These are phyloP conservation scores for Prosapia bicincta DNA, from an alignment of 2,888 invertebrate genomes.

Conservation along the genomic window DNA sequence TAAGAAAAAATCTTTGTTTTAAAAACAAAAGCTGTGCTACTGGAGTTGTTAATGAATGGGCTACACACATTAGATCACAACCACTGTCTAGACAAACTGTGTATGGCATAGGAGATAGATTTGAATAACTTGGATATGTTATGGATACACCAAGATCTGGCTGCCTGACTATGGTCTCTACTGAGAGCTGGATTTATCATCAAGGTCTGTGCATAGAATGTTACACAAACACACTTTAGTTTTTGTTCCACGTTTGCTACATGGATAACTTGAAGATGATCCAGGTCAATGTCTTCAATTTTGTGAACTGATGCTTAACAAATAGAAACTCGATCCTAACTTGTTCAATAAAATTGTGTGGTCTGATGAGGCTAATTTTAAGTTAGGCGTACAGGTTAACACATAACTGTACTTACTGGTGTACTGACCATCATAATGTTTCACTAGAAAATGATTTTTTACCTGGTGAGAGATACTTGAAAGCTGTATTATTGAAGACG, in stretches of 20 bases:
- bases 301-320: too few relatives aligned
- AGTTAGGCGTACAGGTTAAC: too few relatives aligned
- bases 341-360: too few relatives aligned
- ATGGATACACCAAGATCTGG: background rate
- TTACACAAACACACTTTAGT: conserved; percentile 1
- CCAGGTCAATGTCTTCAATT: background rate
- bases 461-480: too few relatives aligned
- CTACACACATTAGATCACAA: background rate
- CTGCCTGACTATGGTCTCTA: background rate
- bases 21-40: background rate
- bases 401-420: too few relatives aligned
- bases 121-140: background rate
- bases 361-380: too few relatives aligned
- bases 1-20: background rate
- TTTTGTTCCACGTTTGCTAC: background rate
- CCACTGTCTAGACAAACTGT: background rate
- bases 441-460: too few relatives aligned
- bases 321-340: too few relatives aligned
- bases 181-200: background rate
- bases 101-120: background rate
- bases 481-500: too few relatives aligned
- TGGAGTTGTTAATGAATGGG: background rate
- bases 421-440: too few relatives aligned
- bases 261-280: conserved; percentile 4
- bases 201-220: background rate